Evolutionary conservation across 2,113 vertebrate genomes (phyloP).

Genomic region (Rousettus leschenaultii): DNA sequence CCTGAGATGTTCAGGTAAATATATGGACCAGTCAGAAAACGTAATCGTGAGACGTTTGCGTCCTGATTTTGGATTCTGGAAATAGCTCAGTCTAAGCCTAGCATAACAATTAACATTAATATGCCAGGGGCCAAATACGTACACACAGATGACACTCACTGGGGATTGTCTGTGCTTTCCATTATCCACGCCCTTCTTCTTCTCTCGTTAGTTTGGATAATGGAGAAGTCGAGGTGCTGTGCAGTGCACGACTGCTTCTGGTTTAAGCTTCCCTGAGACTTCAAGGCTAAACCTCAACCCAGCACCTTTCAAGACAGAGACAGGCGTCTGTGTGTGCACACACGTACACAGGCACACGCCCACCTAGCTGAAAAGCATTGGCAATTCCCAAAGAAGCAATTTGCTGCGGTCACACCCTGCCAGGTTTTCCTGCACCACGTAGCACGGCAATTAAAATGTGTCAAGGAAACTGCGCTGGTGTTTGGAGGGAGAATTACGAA

Average conservation of each 20-base stretch:
- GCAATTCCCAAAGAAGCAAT: slow-evolving; percentile 31
- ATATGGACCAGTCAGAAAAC: neutral
- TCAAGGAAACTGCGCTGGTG: neutral
- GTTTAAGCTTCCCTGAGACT: neutral
- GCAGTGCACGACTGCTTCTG: neutral
- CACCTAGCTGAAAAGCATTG: neutral
- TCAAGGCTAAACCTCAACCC: neutral
- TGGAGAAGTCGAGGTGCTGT: neutral
- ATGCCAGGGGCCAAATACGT: neutral
- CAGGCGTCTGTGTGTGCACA: neutral
- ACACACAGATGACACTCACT: neutral
- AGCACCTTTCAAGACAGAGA: neutral
- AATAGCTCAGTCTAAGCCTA: neutral
- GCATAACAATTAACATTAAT: neutral
- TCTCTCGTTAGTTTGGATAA: neutral
- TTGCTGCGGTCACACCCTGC: neutral
- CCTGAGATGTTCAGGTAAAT: neutral
- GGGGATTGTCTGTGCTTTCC: neutral
- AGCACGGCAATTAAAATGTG: neutral
- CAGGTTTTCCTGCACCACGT: neutral
- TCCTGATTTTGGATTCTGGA: neutral
- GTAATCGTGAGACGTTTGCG: neutral
- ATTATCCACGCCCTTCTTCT: neutral
- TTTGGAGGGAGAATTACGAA: slow-evolving; percentile 12
- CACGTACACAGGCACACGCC: no score